Evolutionary conservation across 2,888 invertebrate species (phyloP).

Genomic region (Podotricha telesiphe): DNA sequence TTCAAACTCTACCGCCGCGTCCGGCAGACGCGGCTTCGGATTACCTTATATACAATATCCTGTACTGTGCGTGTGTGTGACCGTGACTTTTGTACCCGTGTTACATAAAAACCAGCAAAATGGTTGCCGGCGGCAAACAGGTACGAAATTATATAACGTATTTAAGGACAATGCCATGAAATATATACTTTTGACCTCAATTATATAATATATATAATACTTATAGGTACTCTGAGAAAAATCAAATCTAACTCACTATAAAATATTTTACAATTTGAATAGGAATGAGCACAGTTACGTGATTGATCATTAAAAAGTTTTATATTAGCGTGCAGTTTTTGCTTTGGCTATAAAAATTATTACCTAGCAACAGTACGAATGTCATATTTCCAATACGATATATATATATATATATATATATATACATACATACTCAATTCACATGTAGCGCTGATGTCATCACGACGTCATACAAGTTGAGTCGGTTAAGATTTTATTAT

Average conservation of each 20-base stretch:
- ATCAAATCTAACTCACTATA: not conserved
- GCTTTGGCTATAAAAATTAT: slow-evolving; percentile 13
- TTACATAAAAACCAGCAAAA: slow-evolving; percentile 63
- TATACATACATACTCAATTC: slow-evolving; percentile 68
- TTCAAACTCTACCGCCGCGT: slow-evolving; percentile 79
- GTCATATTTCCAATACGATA: slow-evolving; percentile 26
- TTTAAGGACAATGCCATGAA: slow-evolving; percentile 49
- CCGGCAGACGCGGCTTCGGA: slow-evolving; percentile 76
- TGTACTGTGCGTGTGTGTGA: slow-evolving; percentile 44
- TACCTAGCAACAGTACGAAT: slow-evolving; percentile 37
- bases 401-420: slow-evolving; percentile 52
- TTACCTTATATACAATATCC: slow-evolving; percentile 47
- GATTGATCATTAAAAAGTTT: slow-evolving; percentile 14
- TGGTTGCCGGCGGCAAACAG: slow-evolving; percentile 84
- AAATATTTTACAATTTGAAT: not conserved
- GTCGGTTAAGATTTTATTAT: slow-evolving; percentile 70
- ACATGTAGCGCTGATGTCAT: slow-evolving; percentile 80
- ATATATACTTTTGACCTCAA: not conserved
- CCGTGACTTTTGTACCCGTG: slow-evolving; percentile 68
- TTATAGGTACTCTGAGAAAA: not conserved
- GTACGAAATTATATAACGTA: slow-evolving; percentile 59
- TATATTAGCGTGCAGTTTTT: slow-evolving; percentile 26
- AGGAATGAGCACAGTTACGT: slow-evolving; percentile 1
- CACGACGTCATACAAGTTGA: slow-evolving; percentile 63
- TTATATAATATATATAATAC: slow-evolving; percentile 23